Conservation (phyloP, 2,888 invertebrate genomes). For the Sacculina carcini region DNA sequence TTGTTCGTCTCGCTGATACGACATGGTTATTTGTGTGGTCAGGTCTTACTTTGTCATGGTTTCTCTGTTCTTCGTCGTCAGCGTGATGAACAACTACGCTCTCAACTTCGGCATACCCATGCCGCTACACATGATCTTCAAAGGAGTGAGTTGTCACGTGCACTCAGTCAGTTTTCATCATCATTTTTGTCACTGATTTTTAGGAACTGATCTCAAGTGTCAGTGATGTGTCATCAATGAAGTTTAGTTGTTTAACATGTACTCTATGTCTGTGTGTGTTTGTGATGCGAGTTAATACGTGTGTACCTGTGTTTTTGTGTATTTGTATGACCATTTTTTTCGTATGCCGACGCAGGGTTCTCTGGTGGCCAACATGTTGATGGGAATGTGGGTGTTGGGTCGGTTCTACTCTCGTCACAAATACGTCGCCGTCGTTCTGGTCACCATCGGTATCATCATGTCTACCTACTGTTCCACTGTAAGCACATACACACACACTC, state of each 20-base stretch:
- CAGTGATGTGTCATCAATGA: too few species aligned
- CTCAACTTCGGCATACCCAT: conserved; percentile 90
- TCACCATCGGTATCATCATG: conserved; percentile 66
- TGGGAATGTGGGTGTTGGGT: conserved; percentile 69
- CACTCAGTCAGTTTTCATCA: too few species aligned
- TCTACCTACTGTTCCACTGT: too few species aligned
- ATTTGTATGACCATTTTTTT: too few species aligned
- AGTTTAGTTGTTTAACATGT: too few species aligned
- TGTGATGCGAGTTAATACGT: background rate
- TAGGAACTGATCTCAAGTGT: too few species aligned
- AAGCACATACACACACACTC: too few species aligned
- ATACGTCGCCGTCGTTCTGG: conserved; percentile 71
- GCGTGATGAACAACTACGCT: conserved; percentile 79
- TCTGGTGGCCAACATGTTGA: conserved; percentile 80
- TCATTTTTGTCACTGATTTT: too few species aligned
- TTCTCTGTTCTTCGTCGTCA: conserved; percentile 65
- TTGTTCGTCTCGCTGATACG: too few species aligned
- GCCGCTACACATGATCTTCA: conserved; percentile 94
- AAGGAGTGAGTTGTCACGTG: conserved; percentile 63
- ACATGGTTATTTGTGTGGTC: too few species aligned
- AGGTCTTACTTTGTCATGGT: conserved; percentile 57
- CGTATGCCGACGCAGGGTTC: too few species aligned
- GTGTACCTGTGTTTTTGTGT: background rate
- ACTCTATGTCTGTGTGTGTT: background rate
- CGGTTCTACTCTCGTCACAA: conserved; percentile 54